phyloP scores from a whole-genome alignment of 1,140 invertebrate species.

The Camponotus pennsylvanicus region DNA sequence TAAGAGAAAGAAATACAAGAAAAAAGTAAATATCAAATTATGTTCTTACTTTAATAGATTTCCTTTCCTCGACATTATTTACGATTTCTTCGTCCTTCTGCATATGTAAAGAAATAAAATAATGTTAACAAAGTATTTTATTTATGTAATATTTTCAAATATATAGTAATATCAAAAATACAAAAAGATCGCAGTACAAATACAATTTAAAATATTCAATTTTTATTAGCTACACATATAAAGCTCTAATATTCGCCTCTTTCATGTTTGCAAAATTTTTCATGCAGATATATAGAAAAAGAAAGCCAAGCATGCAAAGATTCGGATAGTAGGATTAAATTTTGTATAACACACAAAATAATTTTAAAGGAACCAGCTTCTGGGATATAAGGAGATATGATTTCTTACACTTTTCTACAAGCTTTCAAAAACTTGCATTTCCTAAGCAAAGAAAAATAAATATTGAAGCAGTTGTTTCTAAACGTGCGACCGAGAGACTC shows the following conservation, averaged over 20 bases:
- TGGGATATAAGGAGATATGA: background rate
- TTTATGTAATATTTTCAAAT: background rate
- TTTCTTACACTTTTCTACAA: background rate
- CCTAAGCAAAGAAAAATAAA: background rate
- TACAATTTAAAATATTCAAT: background rate
- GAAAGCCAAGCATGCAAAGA: background rate
- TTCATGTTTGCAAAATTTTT: background rate
- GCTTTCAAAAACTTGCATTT: conserved; percentile 23
- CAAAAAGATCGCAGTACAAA: background rate
- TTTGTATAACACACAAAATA: background rate
- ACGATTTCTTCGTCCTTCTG: conserved; percentile 85
- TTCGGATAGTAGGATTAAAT: background rate
- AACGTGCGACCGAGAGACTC: conserved; percentile 32
- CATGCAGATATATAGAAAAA: background rate
- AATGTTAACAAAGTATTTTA: conserved; percentile 40
- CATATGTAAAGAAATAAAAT: conserved; percentile 69
- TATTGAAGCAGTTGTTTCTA: conserved; percentile 10
- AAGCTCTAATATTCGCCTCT: background rate
- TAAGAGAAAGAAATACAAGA: background rate
- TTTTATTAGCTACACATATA: background rate
- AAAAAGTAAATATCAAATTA: conserved; percentile 37
- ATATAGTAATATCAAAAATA: conserved; percentile 19
- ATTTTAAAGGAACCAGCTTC: conserved; percentile 63
- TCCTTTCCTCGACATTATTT: conserved; percentile 85
- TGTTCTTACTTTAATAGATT: conserved; percentile 79